phyloP scores from a whole-genome alignment of 2,113 vertebrate species.

The Hyla sarda region DNA sequence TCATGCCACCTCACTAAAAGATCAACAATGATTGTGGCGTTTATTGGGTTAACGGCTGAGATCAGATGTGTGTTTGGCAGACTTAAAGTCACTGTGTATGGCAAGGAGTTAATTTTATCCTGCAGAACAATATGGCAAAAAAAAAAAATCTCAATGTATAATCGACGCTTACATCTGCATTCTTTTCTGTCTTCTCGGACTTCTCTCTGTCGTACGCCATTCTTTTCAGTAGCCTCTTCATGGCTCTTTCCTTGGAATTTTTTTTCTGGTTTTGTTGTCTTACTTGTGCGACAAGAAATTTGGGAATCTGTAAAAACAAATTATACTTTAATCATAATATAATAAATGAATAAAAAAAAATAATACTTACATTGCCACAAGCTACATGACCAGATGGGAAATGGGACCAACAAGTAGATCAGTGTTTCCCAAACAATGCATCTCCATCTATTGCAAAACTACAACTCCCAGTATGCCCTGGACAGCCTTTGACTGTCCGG shows the following conservation, averaged over 20 bases:
- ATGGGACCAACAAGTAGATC: too few relatives aligned
- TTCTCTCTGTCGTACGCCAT: slow-evolving; percentile 89
- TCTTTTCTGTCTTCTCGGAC: slow-evolving; percentile 80
- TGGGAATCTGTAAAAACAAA: slow-evolving; percentile 82
- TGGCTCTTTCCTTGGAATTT: slow-evolving; percentile 80
- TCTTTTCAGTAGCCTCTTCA: slow-evolving; percentile 93
- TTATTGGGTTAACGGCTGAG: too few relatives aligned
- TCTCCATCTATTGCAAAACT: too few relatives aligned
- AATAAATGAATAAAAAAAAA: too few relatives aligned
- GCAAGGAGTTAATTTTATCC: neutral
- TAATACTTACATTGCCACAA: neutral
- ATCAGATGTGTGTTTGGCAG: too few relatives aligned
- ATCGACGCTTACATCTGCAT: slow-evolving; percentile 76
- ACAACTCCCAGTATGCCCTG: too few relatives aligned
- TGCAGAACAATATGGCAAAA: neutral
- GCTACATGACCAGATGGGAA: too few relatives aligned
- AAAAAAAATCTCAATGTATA: neutral
- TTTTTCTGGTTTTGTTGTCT: slow-evolving; percentile 91
- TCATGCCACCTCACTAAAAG: too few relatives aligned
- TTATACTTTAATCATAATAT: neutral
- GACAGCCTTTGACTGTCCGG: too few relatives aligned
- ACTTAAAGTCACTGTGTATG: too few relatives aligned
- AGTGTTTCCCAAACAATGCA: too few relatives aligned
- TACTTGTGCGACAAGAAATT: slow-evolving; percentile 93
- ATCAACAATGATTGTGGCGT: too few relatives aligned